Evolutionary conservation across 2,888 invertebrate genomes (phyloP), one percentile per base, ranked within the genome.

Genomic region (Clunio marinus): DNA sequence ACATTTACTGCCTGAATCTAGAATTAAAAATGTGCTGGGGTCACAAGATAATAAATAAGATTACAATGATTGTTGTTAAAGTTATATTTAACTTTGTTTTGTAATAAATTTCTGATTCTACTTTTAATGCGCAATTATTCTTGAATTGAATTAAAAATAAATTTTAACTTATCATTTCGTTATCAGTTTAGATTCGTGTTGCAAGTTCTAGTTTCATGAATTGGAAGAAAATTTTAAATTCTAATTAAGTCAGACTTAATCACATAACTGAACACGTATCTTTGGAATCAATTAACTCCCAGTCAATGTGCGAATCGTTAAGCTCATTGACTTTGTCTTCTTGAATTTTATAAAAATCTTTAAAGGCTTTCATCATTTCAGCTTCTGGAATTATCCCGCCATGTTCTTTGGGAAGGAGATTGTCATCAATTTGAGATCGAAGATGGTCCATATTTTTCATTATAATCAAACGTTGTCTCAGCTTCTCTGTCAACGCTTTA

Each of bases 301-400:
- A 66, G n/a, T 66, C 66, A 7, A 66, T 51, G 1, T 66, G 51
- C 7, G 17, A 66, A 5, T 20, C 10, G 13, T n/a, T 22, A 17
- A 55, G 51, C n/a, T 25, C 35, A 2, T 22, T 27, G 1, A 66
- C 1, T 7, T 25, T 45, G 1, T 15, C 27, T 32, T 66, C 25
- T 15, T 32, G 32, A 2, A 10, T 10, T n/a, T 66, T 20, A 22
- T 32, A 66, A 20, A 32, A 13, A n/a, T 55, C 13, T 55, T 35
- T 51, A 15, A 66, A 66, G 15, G 17, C 15, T 20, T 55, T 32
- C 32, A 51, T 17, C 66, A 66, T 66, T 20, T 66, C 66, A 13
- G 3, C 10, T 28, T 66, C 66, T 2, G 22, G 7, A 13, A 51
- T 35, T 17, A 1, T 35, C 5, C 66, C 66, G 2, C 66, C 66